Base-by-base conservation (phyloP, 2,888 invertebrate species). In the Ferrisia virgata region DNA sequence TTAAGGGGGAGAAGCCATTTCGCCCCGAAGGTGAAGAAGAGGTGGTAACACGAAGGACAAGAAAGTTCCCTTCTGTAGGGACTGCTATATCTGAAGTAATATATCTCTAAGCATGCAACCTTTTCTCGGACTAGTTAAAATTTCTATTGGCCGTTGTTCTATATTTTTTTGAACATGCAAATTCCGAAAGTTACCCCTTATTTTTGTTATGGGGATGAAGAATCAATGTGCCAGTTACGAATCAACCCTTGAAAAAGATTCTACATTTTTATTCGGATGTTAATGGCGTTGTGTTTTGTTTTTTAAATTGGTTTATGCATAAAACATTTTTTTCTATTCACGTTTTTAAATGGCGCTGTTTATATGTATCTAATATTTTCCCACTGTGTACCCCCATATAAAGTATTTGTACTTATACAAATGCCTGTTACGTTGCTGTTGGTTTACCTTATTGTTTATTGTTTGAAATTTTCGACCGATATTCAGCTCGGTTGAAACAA, bases 101-200 rank as follows among this genome's bases (percentile, higher is more conserved):
- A 82, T 82, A 82, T 82, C 82, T 82, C 69, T 72, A 72, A 82
- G 82, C 82, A 82, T 82, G 82, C 82, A 82, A 82, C 72, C 82
- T 82, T 82, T 82, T 82, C 82, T 82, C 82, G 82, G 82, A 82
- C 82, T 82, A 72, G 82, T 82, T 72, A 69, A 82, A 82, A 82
- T 82, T 82, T 82, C 82, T 82, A 82, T 82, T 82, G 72, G 82
- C 82, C 82, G 82, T 82, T 82, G 82, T 82, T 82, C 82, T 82
- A 82, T 82, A 82, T 82, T 82, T 82, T 82, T 82, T 82, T 72
- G 22, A 82, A 82, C 82, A 82, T 82, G 82, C 82, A 82, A 82
- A 82, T 82, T 82, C 82, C 82, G 36, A 72, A 43, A 72, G 82
- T 69, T 82, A 72, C 69, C 82, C 82, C 82, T n/a, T 72, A 39